Base-by-base conservation (phyloP, 2,113 vertebrate genomes). In the Pardalotus punctatus region DNA sequence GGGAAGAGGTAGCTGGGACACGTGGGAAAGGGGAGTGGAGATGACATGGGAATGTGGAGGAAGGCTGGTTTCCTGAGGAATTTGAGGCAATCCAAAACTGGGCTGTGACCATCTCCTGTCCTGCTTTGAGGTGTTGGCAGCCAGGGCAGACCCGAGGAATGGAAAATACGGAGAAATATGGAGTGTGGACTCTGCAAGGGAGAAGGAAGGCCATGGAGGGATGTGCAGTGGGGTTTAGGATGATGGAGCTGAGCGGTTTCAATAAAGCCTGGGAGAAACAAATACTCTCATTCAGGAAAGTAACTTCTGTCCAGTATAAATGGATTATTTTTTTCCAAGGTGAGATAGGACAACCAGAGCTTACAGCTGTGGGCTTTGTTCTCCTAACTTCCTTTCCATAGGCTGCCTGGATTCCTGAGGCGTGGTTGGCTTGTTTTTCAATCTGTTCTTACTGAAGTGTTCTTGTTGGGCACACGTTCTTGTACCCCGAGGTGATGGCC, bases 381-480 rank as follows among this genome's bases (percentile, higher is more conserved):
- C 62, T 70, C 33, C 2, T 31, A 3, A 8, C 20, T 66, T 38
- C 16, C 16, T 81, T 85, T 31, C 7, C 0, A 0, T 25, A 25
- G 61, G 20, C 47, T 76, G 1, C 27, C 13, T 43, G 43, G 57
- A 40, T 64, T 74, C 36, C 36, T 20, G 6, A 12, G 10, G 33
- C 4, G 20, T 45, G 4, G 2, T 3, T 40, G 42, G 11, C 3
- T 45, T n/a, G 21, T 10, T 31, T 66, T 42, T 33, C 35, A 29
- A 31, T 27, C 7, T 35, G 2, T 45, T 65, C 56, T 15, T 86
- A 8, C 43, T 23, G 45, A 20, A 53, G 8, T 31, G 36, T 31
- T 24, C 20, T 33, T 27, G 3, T 22, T 48, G 27, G 31, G 11
- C 1, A 4, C 22, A 57, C 42, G 11, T 33, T 12, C 36, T 48